phyloP scores from a whole-genome alignment of 2,113 vertebrate genomes.

The Pangasianodon hypophthalmus region DNA sequence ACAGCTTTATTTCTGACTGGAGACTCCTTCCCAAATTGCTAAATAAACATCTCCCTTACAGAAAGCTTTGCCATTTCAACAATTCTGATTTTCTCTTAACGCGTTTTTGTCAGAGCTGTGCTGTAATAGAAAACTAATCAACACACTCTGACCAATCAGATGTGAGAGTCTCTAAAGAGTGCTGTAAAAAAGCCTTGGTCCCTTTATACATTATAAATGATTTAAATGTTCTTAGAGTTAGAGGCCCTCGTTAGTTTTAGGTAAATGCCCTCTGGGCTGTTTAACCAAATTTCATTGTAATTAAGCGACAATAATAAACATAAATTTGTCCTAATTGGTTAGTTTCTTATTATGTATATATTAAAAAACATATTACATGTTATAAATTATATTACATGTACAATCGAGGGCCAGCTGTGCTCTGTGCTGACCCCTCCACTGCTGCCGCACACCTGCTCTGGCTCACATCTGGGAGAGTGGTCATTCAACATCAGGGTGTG shows the following conservation, averaged over 20 bases:
- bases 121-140: neutral
- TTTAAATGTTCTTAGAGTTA: neutral
- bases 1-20: too few relatives aligned
- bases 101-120: neutral
- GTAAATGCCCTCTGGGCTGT: neutral
- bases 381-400: conserved; percentile 10
- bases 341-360: neutral
- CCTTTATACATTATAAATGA: neutral
- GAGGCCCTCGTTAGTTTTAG: neutral
- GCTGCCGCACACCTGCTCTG: conserved; percentile 48
- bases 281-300: neutral
- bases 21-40: too few relatives aligned
- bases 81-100: too few relatives aligned
- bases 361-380: neutral
- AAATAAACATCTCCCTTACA: too few relatives aligned
- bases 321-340: neutral
- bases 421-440: conserved; percentile 17
- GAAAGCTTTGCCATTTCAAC: too few relatives aligned
- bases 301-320: neutral
- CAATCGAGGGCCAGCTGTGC: conserved; percentile 33
- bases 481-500: conserved; percentile 46
- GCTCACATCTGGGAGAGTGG: conserved; percentile 29
- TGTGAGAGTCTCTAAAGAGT: neutral
- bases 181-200: neutral
- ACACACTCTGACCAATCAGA: neutral